A percentile compares a stretch with the other conserved stretches of the same genome.
phyloP scores from a whole-genome alignment of 2,113 vertebrate species.

The Reinhardtius hippoglossoides region DNA sequence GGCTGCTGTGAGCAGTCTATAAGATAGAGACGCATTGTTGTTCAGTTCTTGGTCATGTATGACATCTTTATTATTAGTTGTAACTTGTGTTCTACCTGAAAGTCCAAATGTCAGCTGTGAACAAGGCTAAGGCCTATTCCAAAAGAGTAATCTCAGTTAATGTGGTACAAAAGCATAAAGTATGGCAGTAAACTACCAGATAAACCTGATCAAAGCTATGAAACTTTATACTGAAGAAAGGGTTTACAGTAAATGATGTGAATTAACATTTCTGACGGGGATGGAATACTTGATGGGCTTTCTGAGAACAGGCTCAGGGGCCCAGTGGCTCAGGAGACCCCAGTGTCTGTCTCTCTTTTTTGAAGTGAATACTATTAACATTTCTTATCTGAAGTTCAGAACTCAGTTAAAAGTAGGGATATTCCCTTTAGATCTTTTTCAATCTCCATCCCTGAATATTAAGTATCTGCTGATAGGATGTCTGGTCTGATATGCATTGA shows the following conservation, averaged over 20 bases:
- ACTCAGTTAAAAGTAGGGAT: neutral
- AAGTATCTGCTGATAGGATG: neutral
- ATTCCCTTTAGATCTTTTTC: neutral
- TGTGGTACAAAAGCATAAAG: neutral
- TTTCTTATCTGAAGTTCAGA: conserved; percentile 1
- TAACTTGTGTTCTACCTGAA: neutral
- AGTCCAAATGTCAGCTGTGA: neutral
- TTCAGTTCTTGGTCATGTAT: no score
- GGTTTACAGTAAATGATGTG: neutral
- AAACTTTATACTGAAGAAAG: neutral
- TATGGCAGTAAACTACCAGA: neutral
- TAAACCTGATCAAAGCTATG: neutral
- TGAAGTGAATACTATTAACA: neutral
- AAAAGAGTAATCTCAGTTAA: neutral
- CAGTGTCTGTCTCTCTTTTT: neutral
- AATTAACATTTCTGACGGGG: accelerated
- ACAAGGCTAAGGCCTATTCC: neutral
- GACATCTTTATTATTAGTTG: no score
- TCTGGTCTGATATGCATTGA: neutral
- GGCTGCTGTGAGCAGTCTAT: no score
- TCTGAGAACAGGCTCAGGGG: neutral
- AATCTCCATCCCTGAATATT: neutral
- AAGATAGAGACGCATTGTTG: no score
- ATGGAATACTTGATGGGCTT: conserved; percentile 8
- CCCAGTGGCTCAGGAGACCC: neutral